Base-by-base conservation (phyloP, 2,888 invertebrate genomes). In the Philereme transversata region DNA sequence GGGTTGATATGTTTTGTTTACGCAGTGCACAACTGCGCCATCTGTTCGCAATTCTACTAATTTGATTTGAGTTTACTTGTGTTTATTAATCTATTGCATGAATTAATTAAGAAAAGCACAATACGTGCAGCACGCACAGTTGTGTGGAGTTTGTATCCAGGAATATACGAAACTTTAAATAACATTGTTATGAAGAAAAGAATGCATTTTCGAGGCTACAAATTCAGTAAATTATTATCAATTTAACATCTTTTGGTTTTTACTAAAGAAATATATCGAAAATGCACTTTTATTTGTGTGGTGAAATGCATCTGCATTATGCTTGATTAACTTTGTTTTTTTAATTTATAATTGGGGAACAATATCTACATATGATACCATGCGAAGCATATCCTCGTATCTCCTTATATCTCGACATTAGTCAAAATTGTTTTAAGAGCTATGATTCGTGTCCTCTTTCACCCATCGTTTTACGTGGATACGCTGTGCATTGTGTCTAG, bases 21-120 rank as follows among this genome's bases (percentile, higher is more conserved):
- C 45, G 38, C 48, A 55, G 62, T 63, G 72, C 71, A 67, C 63
- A 66, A 67, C 70, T 66, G 66, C 71, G 68, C 66, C 61, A 52
- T 34, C 50, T 53, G 59, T 67, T 64, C 47, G 52, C 48, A 11
- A 46, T 41, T 58, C 46, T 49, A 55, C 52, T 51, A 62, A 70
- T 76, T 74, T 77, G 67, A 76, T 82, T 84, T 82, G 71, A 74
- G 82, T 82, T 81, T 79, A 77, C 74, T 79, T 86, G 78, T 76
- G 73, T 80, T 85, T 78, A 82, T 86, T 87, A 83, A 83, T 84
- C 86, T 87, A 83, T 86, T 87, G 84, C 85, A 84, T 85, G 86
- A 79, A 83, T 80, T 84, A 81, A 77, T 76, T 61, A 68, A 64
- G 71, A 33, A 51, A 57, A 60, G 67, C 70, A 61, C 70, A 69